Conservation (phyloP, 2,113 vertebrate species). For the Bos indicus region DNA sequence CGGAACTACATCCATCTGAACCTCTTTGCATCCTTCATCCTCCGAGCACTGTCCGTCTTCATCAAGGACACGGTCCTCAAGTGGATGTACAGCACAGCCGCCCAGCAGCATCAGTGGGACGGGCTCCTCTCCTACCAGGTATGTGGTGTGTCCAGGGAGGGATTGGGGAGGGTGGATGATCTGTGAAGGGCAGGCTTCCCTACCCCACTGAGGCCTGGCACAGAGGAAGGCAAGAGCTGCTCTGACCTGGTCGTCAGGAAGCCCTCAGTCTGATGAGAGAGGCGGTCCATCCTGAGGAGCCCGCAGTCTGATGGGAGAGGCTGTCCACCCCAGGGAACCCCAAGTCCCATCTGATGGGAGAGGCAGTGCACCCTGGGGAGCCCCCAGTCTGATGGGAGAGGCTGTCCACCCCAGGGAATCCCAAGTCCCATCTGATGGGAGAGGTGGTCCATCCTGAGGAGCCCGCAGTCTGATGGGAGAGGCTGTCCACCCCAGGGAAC, state of each 20-base stretch:
- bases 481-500: too few relatives aligned
- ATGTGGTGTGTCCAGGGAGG: background rate
- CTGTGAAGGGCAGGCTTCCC: background rate
- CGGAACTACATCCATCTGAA: constrained; percentile 98
- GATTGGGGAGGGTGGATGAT: background rate
- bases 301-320: background rate
- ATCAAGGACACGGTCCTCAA: constrained; percentile 90
- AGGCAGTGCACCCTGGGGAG: background rate
- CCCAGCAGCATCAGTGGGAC: constrained; percentile 81
- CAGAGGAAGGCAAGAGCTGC: background rate
- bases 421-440: too few relatives aligned
- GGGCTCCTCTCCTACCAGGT: constrained; percentile 88
- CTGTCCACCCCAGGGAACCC: too few relatives aligned
- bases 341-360: background rate
- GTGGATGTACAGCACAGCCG: constrained; percentile 86
- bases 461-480: background rate
- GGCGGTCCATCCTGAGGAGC: background rate
- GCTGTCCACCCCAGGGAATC: too few relatives aligned
- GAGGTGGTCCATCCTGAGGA: too few relatives aligned
- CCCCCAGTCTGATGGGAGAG: background rate
- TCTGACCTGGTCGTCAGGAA: background rate
- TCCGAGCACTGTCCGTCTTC: constrained; percentile 92
- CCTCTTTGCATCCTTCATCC: constrained; percentile 95
- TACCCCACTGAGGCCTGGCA: background rate
- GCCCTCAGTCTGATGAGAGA: background rate